Base-by-base conservation (phyloP, 2,888 invertebrate species). In the Troglohyphantes excavatus region DNA sequence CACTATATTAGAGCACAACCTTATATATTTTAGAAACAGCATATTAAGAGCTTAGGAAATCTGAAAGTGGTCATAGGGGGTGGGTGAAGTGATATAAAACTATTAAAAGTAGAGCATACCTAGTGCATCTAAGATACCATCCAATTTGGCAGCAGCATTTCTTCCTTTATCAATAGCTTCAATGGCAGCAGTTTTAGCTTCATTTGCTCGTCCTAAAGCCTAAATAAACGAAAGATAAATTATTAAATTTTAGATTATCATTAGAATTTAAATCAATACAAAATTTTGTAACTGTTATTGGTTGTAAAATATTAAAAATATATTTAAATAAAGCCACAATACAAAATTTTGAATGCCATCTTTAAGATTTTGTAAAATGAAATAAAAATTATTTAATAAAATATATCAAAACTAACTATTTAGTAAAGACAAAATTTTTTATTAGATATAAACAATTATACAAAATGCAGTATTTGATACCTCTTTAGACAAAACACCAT, bases 121-220 rank as follows among this genome's bases (percentile, higher is more conserved):
- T 19, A 98, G 94, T 92, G 97, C 96, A 26, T 95, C 95, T 93
- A 96, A 95, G 86, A 98, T 97, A 59, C 95, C 95, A 90, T 96
- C 95, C 3, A 99, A 95, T 91, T 97, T 96, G 5, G 95, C 95
- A 67, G 97, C 94, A 0, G 98, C 97, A 92, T 96, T 96, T 39
- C 96, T 95, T 0, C 98, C 97, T 94, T 97, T 96, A 91, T 96
- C 96, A 82, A 96, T 95, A 0, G 97, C 97, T 92, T 96, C 96
- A 78, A 95, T 95, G 0, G 98, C 97, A 91, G 96, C 97, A 11
- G 96, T 96, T 93, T 97, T 97, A 0, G 98, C 97, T 94, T 97
- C 96, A 6, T 97, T 97, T 27, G 98, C 98, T 92, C 95, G 95
- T 90, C 94, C 94, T 92, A 95, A 94, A 0, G 95, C 95, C 96